Evolutionary conservation across 2,888 invertebrate genomes (phyloP).

Genomic region (Agrochola macilenta): DNA sequence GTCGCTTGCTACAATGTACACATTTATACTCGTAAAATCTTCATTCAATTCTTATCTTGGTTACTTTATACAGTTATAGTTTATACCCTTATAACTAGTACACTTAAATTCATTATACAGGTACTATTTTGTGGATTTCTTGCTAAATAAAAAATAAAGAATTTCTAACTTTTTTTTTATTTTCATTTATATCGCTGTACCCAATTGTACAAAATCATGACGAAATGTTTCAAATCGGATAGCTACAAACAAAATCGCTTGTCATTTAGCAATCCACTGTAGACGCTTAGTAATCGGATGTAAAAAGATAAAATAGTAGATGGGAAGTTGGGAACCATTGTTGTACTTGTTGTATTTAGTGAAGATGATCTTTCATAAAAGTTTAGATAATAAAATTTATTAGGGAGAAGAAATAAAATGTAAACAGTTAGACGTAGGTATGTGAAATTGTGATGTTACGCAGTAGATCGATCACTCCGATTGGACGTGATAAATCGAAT

Average conservation of each 20-base stretch:
- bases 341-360: slow-evolving; percentile 1
- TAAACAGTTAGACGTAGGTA: background rate
- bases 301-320: slow-evolving; percentile 28
- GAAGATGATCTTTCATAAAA: background rate
- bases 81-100: background rate
- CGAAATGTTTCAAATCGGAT: slow-evolving; percentile 69
- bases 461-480: slow-evolving; percentile 16
- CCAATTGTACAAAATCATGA: slow-evolving; percentile 64
- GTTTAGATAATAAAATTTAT: background rate
- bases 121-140: background rate
- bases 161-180: background rate
- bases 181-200: slow-evolving; percentile 19
- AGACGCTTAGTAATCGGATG: slow-evolving; percentile 34
- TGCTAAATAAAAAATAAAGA: background rate
- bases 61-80: too few relatives aligned
- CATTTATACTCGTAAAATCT: background rate
- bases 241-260: slow-evolving; percentile 65
- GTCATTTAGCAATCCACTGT: slow-evolving; percentile 66
- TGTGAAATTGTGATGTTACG: background rate
- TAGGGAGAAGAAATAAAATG: slow-evolving; percentile 4
- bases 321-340: slow-evolving; percentile 9
- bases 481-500: slow-evolving; percentile 33
- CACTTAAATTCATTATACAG: background rate
- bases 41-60: slow-evolving; percentile 1
- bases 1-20: background rate